Conservation (phyloP, 1,140 invertebrate genomes). For the Drosophila ambigua region DNA sequence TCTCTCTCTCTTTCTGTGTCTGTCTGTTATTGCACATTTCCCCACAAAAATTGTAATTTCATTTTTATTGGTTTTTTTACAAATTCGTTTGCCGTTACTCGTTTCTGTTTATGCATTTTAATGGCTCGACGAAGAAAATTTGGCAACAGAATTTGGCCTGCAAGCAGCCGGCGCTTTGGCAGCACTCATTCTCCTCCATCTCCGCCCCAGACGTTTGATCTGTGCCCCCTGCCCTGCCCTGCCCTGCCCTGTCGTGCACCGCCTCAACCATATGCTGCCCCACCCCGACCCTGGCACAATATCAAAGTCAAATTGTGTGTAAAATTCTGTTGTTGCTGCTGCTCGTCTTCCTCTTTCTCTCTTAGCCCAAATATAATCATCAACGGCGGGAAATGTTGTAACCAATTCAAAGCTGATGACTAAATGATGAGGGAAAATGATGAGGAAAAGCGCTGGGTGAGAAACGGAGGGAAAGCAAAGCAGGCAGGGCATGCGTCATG, state of each 20-base stretch:
- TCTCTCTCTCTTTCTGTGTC: conserved; percentile 19
- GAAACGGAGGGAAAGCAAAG: conserved; percentile 8
- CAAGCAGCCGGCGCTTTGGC: conserved; percentile 45
- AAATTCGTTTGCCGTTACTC: conserved; percentile 46
- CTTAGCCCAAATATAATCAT: conserved; percentile 59
- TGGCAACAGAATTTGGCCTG: conserved; percentile 50
- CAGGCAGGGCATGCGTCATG: conserved; percentile 35
- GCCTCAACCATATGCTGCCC: conserved; percentile 10
- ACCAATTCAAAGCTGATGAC: conserved; percentile 46
- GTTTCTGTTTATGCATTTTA: conserved; percentile 72
- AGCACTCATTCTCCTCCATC: too few relatives aligned
- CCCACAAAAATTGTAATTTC: conserved; percentile 47
- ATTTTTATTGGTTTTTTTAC: conserved; percentile 47
- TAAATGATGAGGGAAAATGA: conserved; percentile 46
- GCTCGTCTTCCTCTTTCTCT: too few relatives aligned
- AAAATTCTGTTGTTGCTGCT: conserved; percentile 56
- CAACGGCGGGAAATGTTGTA: conserved; percentile 47
- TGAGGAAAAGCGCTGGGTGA: not conserved
- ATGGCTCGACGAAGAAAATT: conserved; percentile 51
- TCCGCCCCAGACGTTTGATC: too few relatives aligned
- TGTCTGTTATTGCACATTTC: conserved; percentile 49
- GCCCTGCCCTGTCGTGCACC: not conserved
- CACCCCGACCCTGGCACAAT: conserved; percentile 44
- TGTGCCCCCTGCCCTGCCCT: conserved; percentile 35
- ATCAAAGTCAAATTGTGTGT: conserved; percentile 74